Percentiles rank a stretch among this genome's conserved stretches.
phyloP scores from a whole-genome alignment of 2,113 vertebrate species.

The Entomyzon cyanotis region DNA sequence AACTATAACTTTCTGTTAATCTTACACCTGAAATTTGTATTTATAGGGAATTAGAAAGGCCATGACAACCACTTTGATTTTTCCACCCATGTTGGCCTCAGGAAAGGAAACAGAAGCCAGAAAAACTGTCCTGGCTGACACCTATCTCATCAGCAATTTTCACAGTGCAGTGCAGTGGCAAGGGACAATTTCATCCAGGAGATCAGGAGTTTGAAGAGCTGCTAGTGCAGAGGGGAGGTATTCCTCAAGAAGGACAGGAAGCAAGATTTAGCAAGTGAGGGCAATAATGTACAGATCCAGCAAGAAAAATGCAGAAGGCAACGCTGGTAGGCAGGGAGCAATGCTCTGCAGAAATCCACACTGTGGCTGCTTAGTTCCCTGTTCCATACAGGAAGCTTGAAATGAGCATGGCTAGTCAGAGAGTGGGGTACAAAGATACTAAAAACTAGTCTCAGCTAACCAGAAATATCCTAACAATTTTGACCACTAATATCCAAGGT shows the following conservation, averaged over 20 bases:
- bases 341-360: not conserved
- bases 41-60: not conserved
- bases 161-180: accelerated
- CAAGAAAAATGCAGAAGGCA: not conserved
- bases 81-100: not conserved
- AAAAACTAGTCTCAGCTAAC: not conserved
- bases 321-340: not conserved
- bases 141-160: not conserved
- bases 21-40: not conserved
- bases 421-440: not conserved
- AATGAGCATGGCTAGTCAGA: not conserved
- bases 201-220: not conserved
- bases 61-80: not conserved
- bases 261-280: not conserved
- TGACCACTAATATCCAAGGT: not conserved
- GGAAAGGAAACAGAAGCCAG: not conserved
- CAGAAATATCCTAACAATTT: not conserved
- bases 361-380: not conserved
- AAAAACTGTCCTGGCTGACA: not conserved
- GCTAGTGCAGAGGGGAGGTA: not conserved
- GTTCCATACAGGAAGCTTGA: not conserved
- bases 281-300: not conserved
- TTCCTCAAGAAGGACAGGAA: not conserved
- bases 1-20: not conserved
- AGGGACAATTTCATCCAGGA: not conserved